A percentile compares a stretch with the other conserved stretches of the same genome.
These are phyloP conservation scores for Heterocephalus glaber DNA, from an alignment of 2,113 vertebrate species.

Conservation along the genomic window DNA sequence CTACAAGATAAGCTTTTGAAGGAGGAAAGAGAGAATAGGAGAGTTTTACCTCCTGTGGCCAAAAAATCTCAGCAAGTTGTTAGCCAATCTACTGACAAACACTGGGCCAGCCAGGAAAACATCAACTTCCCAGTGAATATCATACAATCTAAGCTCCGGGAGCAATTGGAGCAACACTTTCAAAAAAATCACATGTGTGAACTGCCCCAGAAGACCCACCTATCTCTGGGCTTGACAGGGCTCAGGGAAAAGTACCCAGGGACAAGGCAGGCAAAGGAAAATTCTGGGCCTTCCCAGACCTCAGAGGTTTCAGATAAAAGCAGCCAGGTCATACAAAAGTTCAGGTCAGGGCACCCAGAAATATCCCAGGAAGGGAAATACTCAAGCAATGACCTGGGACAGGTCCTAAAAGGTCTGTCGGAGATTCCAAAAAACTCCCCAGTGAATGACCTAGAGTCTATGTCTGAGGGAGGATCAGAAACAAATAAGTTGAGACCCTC, in stretches of 20 bases:
- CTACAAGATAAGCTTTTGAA: background rate
- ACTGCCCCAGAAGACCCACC: background rate
- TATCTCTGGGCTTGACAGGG: background rate
- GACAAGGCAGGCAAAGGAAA: background rate
- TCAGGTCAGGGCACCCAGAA: rapidly evolving
- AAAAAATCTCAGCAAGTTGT: background rate
- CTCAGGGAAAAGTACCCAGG: rapidly evolving
- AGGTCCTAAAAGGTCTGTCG: rapidly evolving
- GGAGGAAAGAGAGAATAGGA: background rate
- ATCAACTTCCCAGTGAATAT: background rate
- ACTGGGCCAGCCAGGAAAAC: rapidly evolving
- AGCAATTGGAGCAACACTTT: background rate
- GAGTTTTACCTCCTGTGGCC: background rate
- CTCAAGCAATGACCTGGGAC: background rate
- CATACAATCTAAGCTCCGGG: rapidly evolving
- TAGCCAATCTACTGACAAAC: background rate
- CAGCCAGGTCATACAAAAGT: rapidly evolving
- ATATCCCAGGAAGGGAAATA: rapidly evolving
- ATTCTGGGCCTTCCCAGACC: no score
- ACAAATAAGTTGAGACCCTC: rapidly evolving
- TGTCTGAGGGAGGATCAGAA: background rate
- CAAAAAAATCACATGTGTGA: rapidly evolving
- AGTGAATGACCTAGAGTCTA: rapidly evolving
- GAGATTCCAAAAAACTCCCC: rapidly evolving
- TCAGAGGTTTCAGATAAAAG: background rate